Base-by-base conservation (phyloP, 2,797 vertebrate species). In the Diplodus sargus region DNA sequence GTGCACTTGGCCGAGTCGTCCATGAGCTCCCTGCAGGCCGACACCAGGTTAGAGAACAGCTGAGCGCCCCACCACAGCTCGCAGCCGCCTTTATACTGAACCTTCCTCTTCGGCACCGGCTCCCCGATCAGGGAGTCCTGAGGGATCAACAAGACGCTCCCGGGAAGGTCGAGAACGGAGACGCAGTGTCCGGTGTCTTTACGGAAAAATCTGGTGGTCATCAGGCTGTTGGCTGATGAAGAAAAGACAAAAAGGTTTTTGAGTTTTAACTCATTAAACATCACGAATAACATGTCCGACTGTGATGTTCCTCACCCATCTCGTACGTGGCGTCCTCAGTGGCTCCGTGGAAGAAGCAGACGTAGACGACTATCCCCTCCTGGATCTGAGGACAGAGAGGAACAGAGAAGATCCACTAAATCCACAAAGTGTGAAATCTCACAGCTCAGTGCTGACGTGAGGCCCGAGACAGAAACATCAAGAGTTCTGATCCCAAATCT, bases 301-400 rank as follows among this genome's bases (percentile, higher is more conserved):
- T 30, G 5, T 34, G 4, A 30, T 30, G 30, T 6, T 34, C 6
- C 30, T 34, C 30, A 97, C 97, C 96, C 72, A 98, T 97, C 90
- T 96, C 95, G 59, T 92, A 85, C 83, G 95, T 77, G 80, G 96
- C 88, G 60, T 96, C 95, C 78, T 95, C 92, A 43, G 92, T 90
- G 78, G 96, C 96, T 84, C 94, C 96, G 78, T 96, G 96, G 90
- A 96, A 96, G 94, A 98, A 98, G 81, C 97, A 97, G 68, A 98
- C 92, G 5, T 97, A 98, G 82, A 97, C 95, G 52, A 97, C 94
- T 73, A 97, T 88, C 30, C 96, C 97, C 75, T 93, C 93, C 58
- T 93, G 92, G 89, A 98, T 94, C 97, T 98, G 86, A 5, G 64
- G 17, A 71, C 45, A 70, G 47, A 10, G 17, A 28, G 22, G n/a